Percentiles rank a stretch among this genome's conserved stretches.
phyloP scores from a whole-genome alignment of 2,113 vertebrate genomes.

The Microcebus griseorufus region DNA sequence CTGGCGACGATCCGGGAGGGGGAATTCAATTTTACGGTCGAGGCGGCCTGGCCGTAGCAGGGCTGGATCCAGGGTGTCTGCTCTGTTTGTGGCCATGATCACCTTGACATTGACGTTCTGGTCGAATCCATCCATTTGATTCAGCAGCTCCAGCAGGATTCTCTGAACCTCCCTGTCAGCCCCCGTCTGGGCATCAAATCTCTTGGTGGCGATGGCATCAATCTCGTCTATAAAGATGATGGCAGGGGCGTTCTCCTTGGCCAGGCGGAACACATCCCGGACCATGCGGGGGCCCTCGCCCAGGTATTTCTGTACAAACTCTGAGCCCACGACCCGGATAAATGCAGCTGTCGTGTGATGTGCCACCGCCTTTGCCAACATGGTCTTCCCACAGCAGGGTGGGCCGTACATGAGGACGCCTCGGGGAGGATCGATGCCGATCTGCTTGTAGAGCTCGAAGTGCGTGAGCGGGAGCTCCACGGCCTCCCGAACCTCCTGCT shows the following conservation, averaged over 20 bases:
- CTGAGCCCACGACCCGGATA: conserved; percentile 96
- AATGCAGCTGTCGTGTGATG: conserved; percentile 97
- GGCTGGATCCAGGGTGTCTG: conserved; percentile 95
- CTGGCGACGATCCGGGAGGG: conserved; percentile 94
- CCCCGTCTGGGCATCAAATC: conserved; percentile 96
- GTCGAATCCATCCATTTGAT: conserved; percentile 98
- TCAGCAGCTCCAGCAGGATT: conserved; percentile 95
- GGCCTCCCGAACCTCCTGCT: conserved; percentile 96
- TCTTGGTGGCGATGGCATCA: conserved; percentile 96
- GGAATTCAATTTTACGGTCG: conserved; percentile 96
- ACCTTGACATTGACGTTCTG: conserved; percentile 98
- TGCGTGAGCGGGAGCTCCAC: conserved; percentile 97
- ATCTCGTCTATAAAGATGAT: conserved; percentile 99
- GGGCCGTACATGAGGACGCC: conserved; percentile 97
- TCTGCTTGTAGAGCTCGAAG: conserved; percentile 98
- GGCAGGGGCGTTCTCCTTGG: conserved; percentile 97
- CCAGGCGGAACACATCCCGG: conserved; percentile 95
- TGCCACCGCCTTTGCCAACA: conserved; percentile 96
- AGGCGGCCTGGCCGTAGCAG: conserved; percentile 93
- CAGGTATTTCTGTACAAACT: conserved; percentile 98
- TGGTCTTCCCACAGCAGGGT: conserved; percentile 96
- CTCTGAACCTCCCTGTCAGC: conserved; percentile 95
- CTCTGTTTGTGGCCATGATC: conserved; percentile 97
- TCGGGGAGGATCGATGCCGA: conserved; percentile 95
- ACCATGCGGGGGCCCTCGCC: conserved; percentile 97